Conservation (phyloP, 2,113 vertebrate species). For the Cyanoliseus patagonus region DNA sequence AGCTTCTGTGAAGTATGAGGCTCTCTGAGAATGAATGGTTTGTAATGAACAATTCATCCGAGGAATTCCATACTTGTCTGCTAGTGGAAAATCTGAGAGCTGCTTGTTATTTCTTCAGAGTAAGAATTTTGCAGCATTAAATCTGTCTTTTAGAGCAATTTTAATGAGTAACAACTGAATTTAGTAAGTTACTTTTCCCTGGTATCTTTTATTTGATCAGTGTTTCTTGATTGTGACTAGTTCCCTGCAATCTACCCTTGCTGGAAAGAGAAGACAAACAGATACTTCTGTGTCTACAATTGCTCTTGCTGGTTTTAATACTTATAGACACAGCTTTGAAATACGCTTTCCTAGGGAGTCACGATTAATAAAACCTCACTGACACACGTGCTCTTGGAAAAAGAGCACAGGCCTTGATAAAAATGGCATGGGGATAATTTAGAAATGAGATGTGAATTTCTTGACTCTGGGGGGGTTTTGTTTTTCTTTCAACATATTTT, state of each 20-base stretch:
- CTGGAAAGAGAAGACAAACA: not conserved
- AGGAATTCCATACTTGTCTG: not conserved
- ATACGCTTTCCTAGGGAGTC: not conserved
- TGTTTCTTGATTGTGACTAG: not conserved
- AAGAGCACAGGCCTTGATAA: not conserved
- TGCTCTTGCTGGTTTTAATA: not conserved
- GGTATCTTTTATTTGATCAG: not conserved
- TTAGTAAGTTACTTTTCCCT: not conserved
- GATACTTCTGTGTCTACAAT: not conserved
- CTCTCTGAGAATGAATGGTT: not conserved
- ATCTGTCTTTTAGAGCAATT: not conserved
- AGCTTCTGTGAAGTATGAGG: not conserved
- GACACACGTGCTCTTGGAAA: fast-evolving
- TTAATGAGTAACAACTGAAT: not conserved
- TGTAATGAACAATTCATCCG: not conserved
- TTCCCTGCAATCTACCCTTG: not conserved
- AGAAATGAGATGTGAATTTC: not conserved
- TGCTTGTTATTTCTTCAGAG: not conserved
- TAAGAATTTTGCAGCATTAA: not conserved
- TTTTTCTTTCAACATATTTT: not conserved
- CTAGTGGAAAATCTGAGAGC: not conserved
- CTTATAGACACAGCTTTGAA: not conserved
- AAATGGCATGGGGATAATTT: not conserved
- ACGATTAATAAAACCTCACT: not conserved
- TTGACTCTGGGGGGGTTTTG: not conserved